These are phyloP conservation scores for Dipodomys spectabilis DNA, from an alignment of 2,113 vertebrate species.

Conservation along the genomic window DNA sequence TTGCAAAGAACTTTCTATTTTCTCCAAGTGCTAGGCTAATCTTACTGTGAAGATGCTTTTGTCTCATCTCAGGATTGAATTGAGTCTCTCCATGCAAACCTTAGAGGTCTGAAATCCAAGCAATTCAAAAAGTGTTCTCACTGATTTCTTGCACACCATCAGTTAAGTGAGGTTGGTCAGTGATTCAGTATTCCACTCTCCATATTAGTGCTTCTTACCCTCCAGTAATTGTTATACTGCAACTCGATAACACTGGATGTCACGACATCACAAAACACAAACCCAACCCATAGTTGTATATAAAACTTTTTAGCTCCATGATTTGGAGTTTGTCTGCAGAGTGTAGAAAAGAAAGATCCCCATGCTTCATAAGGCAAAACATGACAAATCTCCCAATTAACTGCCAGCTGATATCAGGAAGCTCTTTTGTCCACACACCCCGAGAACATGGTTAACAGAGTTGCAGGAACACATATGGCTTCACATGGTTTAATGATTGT, in stretches of 20 bases:
- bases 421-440: background rate
- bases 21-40: background rate
- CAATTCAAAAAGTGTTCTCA: background rate
- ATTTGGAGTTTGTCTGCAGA: background rate
- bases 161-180: background rate
- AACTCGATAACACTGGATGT: background rate
- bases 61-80: background rate
- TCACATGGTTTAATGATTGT: background rate
- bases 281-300: background rate
- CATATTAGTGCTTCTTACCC: background rate
- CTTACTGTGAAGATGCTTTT: background rate
- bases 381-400: background rate
- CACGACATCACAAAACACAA: background rate
- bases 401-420: background rate
- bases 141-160: background rate
- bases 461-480: background rate
- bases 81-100: background rate
- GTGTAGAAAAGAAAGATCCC: background rate
- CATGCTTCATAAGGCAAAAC: background rate
- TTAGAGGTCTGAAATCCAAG: background rate
- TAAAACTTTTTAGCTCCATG: background rate
- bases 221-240: background rate
- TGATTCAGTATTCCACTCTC: background rate
- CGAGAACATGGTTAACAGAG: background rate
- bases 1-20: background rate